Evolutionary conservation across 2,888 invertebrate species (phyloP).

Genomic region (Furcula furcula): DNA sequence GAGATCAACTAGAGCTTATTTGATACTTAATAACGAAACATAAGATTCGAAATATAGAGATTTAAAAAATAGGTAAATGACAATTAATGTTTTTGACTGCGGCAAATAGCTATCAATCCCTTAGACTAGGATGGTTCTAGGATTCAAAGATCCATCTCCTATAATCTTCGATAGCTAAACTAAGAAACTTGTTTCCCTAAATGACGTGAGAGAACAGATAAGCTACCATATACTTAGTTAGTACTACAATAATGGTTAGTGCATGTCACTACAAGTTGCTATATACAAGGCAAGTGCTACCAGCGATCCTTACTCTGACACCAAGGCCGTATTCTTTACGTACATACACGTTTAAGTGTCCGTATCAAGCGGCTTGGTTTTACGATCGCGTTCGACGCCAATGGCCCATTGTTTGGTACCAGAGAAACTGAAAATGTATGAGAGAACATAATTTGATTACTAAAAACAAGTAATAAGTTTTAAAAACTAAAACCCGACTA

Average conservation of each 20-base stretch:
- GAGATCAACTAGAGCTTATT: too few species aligned
- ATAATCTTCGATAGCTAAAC: too few species aligned
- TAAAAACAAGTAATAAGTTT: not conserved
- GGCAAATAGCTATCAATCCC: too few species aligned
- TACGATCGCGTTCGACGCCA: constrained; percentile 46
- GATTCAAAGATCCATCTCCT: too few species aligned
- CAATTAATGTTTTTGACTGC: too few species aligned
- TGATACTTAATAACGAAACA: too few species aligned
- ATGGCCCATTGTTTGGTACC: constrained; percentile 49
- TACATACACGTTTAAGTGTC: constrained; percentile 75
- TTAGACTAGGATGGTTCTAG: too few species aligned
- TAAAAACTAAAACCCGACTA: too few species aligned
- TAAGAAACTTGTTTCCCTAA: too few species aligned
- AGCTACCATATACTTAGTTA: not conserved
- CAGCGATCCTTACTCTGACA: constrained; percentile 24
- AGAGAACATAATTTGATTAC: not conserved
- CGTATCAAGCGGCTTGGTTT: constrained; percentile 64
- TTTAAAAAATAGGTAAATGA: too few species aligned
- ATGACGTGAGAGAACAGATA: too few species aligned
- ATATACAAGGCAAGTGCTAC: constrained; percentile 17
- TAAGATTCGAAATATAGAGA: too few species aligned
- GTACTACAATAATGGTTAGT: not conserved
- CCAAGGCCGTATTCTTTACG: constrained; percentile 49
- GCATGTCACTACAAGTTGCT: not conserved
- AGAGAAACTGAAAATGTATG: constrained; percentile 59